Percentiles rank a stretch among this genome's conserved stretches.
phyloP scores from a whole-genome alignment of 2,888 invertebrate genomes.

The Leptopilina syphax region DNA sequence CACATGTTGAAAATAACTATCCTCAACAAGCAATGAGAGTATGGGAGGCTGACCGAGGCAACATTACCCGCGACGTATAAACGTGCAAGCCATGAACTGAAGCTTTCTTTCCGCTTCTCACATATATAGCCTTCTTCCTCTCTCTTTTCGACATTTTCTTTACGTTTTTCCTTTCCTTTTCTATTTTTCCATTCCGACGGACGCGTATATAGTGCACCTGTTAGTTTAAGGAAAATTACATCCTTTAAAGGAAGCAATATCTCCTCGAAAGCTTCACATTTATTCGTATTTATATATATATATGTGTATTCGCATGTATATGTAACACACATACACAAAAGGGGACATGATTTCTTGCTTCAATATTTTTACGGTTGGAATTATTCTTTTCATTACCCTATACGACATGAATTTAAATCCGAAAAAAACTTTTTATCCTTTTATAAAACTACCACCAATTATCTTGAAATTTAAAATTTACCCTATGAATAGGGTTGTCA shows the following conservation, averaged over 20 bases:
- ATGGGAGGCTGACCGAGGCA: conserved; percentile 18
- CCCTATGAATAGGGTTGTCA: no score
- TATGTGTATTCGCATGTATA: background rate
- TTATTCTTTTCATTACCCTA: no score
- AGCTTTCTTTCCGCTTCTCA: conserved; percentile 45
- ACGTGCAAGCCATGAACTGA: conserved; percentile 40
- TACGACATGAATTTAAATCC: no score
- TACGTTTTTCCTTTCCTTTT: conserved; percentile 12
- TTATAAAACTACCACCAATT: no score
- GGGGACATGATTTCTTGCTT: no score
- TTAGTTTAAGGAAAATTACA: conserved; percentile 20
- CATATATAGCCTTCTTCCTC: background rate
- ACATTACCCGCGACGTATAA: conserved; percentile 41
- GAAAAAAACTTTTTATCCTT: no score
- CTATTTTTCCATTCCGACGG: conserved; percentile 9
- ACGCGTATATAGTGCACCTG: conserved; percentile 17
- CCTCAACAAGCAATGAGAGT: background rate
- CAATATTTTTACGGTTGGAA: no score
- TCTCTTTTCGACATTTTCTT: conserved; percentile 31
- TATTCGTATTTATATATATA: background rate
- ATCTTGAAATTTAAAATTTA: no score
- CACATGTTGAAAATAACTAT: conserved; percentile 38
- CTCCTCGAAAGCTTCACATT: conserved; percentile 10
- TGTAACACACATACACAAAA: background rate
- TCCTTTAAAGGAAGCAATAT: conserved; percentile 12